phyloP scores from a whole-genome alignment of 2,797 vertebrate genomes.

The Bradypus variegatus region DNA sequence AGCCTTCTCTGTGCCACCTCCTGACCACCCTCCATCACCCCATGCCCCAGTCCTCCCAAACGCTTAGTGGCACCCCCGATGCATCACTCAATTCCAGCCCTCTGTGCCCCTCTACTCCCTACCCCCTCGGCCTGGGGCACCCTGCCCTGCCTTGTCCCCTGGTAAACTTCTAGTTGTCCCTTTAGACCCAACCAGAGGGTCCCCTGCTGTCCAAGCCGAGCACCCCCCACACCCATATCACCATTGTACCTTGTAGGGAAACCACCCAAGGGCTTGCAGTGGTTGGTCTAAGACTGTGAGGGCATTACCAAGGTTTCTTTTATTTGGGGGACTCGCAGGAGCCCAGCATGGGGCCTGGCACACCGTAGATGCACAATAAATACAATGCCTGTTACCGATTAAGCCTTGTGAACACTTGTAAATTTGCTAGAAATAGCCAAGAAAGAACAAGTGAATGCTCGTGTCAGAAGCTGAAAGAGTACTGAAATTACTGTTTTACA shows the following conservation, averaged over 20 bases:
- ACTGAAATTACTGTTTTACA: background rate
- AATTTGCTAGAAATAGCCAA: background rate
- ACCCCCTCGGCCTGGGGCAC: background rate
- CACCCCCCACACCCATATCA: background rate
- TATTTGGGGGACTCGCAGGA: background rate
- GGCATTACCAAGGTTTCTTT: background rate
- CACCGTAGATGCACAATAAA: background rate
- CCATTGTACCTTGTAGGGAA: fast-evolving
- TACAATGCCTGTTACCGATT: background rate
- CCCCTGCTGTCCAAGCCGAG: background rate
- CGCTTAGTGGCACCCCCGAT: background rate
- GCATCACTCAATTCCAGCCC: background rate
- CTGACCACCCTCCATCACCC: background rate
- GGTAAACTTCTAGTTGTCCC: background rate
- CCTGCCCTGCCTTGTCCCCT: background rate
- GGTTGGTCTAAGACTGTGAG: background rate
- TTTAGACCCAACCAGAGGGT: background rate
- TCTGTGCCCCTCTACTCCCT: background rate
- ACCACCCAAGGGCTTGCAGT: background rate
- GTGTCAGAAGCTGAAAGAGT: background rate
- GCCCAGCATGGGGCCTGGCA: background rate
- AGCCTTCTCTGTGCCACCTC: background rate
- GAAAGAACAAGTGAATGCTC: background rate
- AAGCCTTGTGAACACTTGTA: background rate
- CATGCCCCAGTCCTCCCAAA: background rate